Percentiles rank a stretch among this genome's conserved stretches.
These are phyloP conservation scores for Mactromeris polynyma DNA, from an alignment of 2,888 invertebrate species.

Conservation along the genomic window DNA sequence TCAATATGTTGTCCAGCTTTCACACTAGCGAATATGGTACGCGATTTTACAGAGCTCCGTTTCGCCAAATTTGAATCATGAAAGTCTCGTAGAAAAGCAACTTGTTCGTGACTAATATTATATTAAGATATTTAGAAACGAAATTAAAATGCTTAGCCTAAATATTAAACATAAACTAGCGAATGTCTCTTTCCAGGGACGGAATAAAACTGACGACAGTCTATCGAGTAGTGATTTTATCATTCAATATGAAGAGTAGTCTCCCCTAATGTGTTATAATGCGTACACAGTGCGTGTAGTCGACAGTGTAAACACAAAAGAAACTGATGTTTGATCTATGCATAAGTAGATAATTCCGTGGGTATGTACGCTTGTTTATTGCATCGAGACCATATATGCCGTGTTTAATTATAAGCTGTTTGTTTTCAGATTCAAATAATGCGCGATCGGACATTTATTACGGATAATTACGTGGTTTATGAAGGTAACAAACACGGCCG, in stretches of 20 bases:
- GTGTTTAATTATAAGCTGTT: neutral
- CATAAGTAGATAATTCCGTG: neutral
- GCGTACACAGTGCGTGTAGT: neutral
- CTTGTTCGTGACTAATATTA: no score
- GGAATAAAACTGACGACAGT: no score
- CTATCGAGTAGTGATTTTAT: neutral
- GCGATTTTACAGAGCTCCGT: neutral
- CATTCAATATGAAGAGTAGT: neutral
- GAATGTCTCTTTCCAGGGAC: no score
- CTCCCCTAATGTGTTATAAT: neutral
- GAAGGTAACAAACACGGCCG: no score
- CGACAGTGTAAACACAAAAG: neutral
- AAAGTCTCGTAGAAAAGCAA: no score
- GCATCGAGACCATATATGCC: neutral
- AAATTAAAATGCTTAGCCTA: neutral
- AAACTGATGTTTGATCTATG: neutral
- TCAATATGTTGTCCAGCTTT: slow-evolving; percentile 12
- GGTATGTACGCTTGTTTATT: neutral
- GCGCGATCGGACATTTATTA: no score
- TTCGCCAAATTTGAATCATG: neutral
- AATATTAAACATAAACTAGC: no score
- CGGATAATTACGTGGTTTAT: no score
- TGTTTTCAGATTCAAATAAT: no score
- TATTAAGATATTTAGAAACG: neutral
- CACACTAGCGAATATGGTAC: neutral